Evolutionary conservation across 2,888 invertebrate species (phyloP).

Genomic region (Cyaniris semiargus): DNA sequence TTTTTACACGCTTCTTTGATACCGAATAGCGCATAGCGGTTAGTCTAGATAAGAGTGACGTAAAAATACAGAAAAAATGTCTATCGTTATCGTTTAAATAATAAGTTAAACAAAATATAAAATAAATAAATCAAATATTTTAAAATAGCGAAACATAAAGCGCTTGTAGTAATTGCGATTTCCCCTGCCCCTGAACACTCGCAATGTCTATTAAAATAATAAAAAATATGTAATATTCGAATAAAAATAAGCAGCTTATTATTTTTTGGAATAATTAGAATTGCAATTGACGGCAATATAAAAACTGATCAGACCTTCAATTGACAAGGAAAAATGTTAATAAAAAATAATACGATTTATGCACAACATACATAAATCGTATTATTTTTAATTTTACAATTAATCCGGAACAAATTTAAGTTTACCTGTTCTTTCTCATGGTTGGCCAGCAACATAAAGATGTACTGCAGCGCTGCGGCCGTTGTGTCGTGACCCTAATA

Average conservation of each 20-base stretch:
- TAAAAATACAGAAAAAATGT: no score
- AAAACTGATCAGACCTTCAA: not conserved
- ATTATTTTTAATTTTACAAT: no score
- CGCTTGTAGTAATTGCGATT: not conserved
- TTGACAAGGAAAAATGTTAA: not conserved
- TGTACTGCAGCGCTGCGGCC: constrained; percentile 63
- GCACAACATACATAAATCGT: not conserved
- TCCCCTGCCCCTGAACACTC: not conserved
- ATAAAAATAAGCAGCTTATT: not conserved
- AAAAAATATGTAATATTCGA: no score
- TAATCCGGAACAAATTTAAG: not conserved
- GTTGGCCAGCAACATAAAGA: constrained; percentile 69
- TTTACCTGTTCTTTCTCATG: constrained; percentile 55
- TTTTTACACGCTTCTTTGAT: no score
- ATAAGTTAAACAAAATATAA: no score
- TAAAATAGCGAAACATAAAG: not conserved
- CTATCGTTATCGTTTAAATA: no score
- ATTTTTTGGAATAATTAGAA: not conserved
- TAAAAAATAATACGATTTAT: no score
- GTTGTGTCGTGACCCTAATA: constrained; percentile 77
- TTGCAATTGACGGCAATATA: not conserved
- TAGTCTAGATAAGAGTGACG: no score
- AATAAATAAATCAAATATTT: no score
- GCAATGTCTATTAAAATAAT: no score
- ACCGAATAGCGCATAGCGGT: no score